Evolutionary conservation across 2,113 vertebrate genomes (phyloP), one percentile per base, ranked within the genome.

Genomic region (Telmatochromis sp.): DNA sequence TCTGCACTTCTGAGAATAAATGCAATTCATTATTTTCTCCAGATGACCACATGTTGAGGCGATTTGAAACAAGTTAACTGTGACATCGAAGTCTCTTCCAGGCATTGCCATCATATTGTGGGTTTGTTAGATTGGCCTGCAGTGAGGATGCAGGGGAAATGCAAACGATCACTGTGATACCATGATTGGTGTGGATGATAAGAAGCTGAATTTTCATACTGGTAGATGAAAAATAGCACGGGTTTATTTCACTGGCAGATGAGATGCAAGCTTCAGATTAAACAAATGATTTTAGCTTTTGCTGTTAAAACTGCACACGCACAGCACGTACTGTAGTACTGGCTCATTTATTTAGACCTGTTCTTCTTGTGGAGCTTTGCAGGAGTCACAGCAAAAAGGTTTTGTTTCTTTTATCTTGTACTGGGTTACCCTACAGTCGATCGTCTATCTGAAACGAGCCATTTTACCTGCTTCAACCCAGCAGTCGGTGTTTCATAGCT

Each of bases 61-160:
- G 3, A 15, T 51, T 51, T n/a, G 45, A 50, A 78, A 50, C 35
- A 33, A 23, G 55, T 84, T 91, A 45, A 53, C 14, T 73, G 23
- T 79, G 54, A 68, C 11, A 45, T n/a, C 5, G 1, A 45, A 9
- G 21, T 73, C 21, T 0, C 17, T 51, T 78, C 5, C 26, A 51
- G 45, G 45, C 45, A 33, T 78, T 78, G 73, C 73, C 17, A 13
- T 51, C 45, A n/a, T 51, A 51, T 51, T 51, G 17, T 13, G 45
- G 6, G 73, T 33, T 78, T 51, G 45, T n/a, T 50, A 78, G 71
- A 78, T 31, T 50, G 2, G 45, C 42, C 23, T 78, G 26, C 73
- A 33, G 45, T 51, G 45, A 78, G 73, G 45, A 6, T 51, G 45
- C 15, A 33, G 45, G 26, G 26, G 45, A 31, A 78, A 78, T 78